Evolutionary conservation across 2,113 vertebrate species (phyloP).

Genomic region (Turnix velox): DNA sequence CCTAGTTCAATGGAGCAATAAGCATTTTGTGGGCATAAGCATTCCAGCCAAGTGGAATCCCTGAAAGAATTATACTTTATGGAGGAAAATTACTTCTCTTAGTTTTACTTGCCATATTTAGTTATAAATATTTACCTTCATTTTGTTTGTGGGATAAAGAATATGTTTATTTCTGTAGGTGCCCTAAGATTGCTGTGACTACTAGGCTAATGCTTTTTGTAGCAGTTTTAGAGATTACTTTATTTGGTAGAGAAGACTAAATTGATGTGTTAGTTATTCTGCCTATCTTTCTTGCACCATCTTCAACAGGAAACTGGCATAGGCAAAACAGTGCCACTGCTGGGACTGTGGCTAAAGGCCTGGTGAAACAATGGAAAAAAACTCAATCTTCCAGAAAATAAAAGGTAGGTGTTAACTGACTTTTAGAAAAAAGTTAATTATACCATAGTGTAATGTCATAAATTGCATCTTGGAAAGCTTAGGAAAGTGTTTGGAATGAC

Average conservation of each 20-base stretch:
- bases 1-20: neutral
- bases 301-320: conserved; percentile 81
- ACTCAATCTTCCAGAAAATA: conserved; percentile 68
- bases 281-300: neutral
- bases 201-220: neutral
- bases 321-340: conserved; percentile 74
- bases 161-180: neutral
- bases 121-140: neutral
- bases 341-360: conserved; percentile 76
- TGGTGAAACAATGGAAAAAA: conserved; percentile 79
- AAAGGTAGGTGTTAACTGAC: neutral
- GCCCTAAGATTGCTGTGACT: neutral
- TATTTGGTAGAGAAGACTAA: too few relatives aligned
- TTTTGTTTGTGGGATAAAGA: neutral
- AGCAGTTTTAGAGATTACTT: neutral
- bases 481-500: neutral
- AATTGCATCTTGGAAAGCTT: neutral
- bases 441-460: neutral
- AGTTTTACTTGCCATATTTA: neutral
- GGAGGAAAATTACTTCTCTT: neutral
- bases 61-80: neutral
- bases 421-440: neutral
- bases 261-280: neutral
- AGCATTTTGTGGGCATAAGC: neutral
- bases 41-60: neutral